phyloP scores from a whole-genome alignment of 1,140 invertebrate species.

The Amphibalanus amphitrite region DNA sequence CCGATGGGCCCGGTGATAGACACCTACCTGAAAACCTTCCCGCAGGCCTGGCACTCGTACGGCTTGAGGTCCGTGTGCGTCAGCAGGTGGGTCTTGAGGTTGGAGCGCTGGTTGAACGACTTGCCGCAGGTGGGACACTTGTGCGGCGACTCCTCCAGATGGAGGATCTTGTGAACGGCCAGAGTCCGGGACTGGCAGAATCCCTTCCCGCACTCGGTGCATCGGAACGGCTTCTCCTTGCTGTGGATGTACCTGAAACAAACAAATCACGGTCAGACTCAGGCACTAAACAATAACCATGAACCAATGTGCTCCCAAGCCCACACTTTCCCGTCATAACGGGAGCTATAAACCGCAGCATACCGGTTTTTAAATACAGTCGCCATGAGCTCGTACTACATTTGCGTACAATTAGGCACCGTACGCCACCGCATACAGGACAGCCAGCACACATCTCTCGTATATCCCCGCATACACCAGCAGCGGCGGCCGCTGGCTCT shows the following conservation, averaged over 20 bases:
- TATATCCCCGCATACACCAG: no score
- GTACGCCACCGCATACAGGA: no score
- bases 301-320: no score
- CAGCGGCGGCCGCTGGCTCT: no score
- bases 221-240: conserved; percentile 94
- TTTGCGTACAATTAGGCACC: no score
- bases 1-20: neutral
- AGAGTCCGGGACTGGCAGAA: conserved; percentile 89
- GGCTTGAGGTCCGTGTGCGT: conserved; percentile 86
- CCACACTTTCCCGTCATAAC: no score
- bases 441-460: no score
- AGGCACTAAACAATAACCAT: no score
- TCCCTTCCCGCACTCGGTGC: conserved; percentile 83
- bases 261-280: no score
- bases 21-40: conserved; percentile 55
- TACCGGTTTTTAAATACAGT: no score
- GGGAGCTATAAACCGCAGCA: no score
- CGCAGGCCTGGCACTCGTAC: conserved; percentile 75
- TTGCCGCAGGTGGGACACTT: conserved; percentile 70
- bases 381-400: no score
- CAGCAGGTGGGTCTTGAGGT: conserved; percentile 78
- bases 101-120: conserved; percentile 77
- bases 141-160: conserved; percentile 76
- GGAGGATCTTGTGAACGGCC: conserved; percentile 76
- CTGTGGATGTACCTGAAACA: conserved; percentile 78